Evolutionary conservation across 2,797 vertebrate genomes (phyloP).

Genomic region (Macroramphosus scolopax): DNA sequence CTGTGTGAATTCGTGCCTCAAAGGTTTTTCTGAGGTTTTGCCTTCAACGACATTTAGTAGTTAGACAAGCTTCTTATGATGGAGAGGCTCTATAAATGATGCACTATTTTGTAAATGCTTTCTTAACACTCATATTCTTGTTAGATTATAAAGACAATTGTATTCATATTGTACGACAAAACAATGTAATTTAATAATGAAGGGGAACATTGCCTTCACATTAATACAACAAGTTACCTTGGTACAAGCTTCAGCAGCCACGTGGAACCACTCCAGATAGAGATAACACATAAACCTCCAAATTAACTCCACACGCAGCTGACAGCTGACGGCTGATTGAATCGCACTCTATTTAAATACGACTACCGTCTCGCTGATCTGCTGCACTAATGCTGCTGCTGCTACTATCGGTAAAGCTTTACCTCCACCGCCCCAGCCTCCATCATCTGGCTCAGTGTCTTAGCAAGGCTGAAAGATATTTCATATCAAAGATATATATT

Average conservation of each 20-base stretch:
- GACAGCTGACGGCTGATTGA: no score
- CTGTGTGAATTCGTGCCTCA: conserved; percentile 24
- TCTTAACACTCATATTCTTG: neutral
- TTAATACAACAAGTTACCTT: neutral
- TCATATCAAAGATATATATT: no score
- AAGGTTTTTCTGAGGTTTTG: conserved; percentile 25
- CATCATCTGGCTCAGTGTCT: no score
- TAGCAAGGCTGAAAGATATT: no score
- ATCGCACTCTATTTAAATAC: no score
- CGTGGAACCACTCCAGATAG: conserved; percentile 1
- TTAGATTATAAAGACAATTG: neutral
- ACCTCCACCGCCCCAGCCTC: no score
- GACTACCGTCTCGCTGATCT: no score
- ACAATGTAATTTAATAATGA: no score
- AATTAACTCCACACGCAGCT: no score
- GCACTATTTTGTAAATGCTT: neutral
- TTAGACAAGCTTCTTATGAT: conserved; percentile 6
- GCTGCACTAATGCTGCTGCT: no score
- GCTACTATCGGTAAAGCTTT: no score
- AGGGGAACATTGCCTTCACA: neutral
- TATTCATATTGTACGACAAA: neutral
- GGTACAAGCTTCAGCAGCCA: conserved; percentile 2
- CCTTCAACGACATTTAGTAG: neutral
- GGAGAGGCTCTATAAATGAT: neutral
- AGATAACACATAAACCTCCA: conserved; percentile 20